Evolutionary conservation across 2,888 invertebrate genomes (phyloP).

Genomic region (Ectemnius continuus): DNA sequence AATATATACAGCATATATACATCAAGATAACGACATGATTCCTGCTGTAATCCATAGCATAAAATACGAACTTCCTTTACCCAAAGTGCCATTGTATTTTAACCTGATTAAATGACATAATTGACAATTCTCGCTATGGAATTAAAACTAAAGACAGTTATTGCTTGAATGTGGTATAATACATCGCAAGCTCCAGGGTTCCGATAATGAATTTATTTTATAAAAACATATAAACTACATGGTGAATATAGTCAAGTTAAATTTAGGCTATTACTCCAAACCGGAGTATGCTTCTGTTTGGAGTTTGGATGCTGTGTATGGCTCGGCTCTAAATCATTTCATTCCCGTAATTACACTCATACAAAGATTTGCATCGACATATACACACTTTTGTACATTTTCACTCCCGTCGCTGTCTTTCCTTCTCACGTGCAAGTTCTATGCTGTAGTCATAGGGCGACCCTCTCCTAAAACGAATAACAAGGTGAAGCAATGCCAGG

Average conservation of each 20-base stretch:
- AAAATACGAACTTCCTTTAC: too few relatives aligned
- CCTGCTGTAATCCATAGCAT: too few relatives aligned
- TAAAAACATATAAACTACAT: slow-evolving; percentile 76
- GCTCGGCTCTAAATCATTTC: slow-evolving; percentile 71
- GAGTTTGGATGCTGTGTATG: slow-evolving; percentile 62
- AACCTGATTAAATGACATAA: too few relatives aligned
- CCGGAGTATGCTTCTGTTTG: slow-evolving; percentile 43
- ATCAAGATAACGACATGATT: too few relatives aligned
- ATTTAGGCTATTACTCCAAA: slow-evolving; percentile 65
- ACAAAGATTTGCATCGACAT: slow-evolving; percentile 62
- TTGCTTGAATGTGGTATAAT: too few relatives aligned
- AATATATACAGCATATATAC: too few relatives aligned
- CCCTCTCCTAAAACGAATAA: slow-evolving; percentile 62
- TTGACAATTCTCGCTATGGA: too few relatives aligned
- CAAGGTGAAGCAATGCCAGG: slow-evolving; percentile 2
- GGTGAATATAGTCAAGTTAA: slow-evolving; percentile 68
- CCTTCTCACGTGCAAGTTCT: slow-evolving; percentile 75
- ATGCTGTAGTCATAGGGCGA: slow-evolving; percentile 75
- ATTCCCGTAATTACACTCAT: slow-evolving; percentile 65
- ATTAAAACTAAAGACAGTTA: too few relatives aligned
- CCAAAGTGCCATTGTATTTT: too few relatives aligned
- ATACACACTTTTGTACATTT: slow-evolving; percentile 46
- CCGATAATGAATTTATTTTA: slow-evolving; percentile 68
- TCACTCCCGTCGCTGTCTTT: slow-evolving; percentile 76
- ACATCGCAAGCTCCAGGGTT: too few relatives aligned